Base-by-base conservation (phyloP, 2,113 vertebrate genomes). In the Pheucticus melanocephalus region DNA sequence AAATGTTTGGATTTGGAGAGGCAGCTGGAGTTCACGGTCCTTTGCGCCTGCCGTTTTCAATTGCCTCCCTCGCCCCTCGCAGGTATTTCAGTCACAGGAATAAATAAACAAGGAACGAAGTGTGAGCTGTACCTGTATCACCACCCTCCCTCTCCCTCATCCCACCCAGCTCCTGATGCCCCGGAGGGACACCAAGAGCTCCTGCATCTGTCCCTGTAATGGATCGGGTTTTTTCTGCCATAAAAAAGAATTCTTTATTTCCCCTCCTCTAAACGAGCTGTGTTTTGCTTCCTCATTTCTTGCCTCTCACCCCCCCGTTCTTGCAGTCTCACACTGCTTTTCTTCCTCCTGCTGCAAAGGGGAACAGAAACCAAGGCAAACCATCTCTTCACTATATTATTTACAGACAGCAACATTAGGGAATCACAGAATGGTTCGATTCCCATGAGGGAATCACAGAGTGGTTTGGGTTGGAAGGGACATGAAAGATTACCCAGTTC, bases 311-410 rank as follows among this genome's bases (percentile, higher is more conserved):
- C 14, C 9, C 2, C 13, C 1, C 7, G 27, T 21, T 48, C 45
- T 73, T 2, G 1, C 37, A 53, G 5, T 35, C 35, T 5, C 51
- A 39, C 3, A 0, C 9, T 60, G 33, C 44, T 40, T 40, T 60
- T 56, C 48, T 20, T 69, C 59, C 57, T 60, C 30, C 48, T 12
- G 57, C 20, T 22, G 1, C 76, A 10, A 65, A 89, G 50, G 15
- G 71, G 31, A 84, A 30, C 13, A 28, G 65, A 40, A 78, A 80
- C 9, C 0, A 1, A 61, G 35, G 24, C 69, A 86, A 92, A 77
- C 2, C 0, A 0, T 35, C 39, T 60, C 10, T 44, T 40, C 45
- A 11, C 4, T 0, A 0, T 4, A 23, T 40, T 9, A 31, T 72
- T 15, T 33, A 31, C 25, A 37, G 27, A 3, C 51, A 53, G 51